Evolutionary conservation across 1,140 invertebrate genomes (phyloP).

Genomic region (Idris sp.): DNA sequence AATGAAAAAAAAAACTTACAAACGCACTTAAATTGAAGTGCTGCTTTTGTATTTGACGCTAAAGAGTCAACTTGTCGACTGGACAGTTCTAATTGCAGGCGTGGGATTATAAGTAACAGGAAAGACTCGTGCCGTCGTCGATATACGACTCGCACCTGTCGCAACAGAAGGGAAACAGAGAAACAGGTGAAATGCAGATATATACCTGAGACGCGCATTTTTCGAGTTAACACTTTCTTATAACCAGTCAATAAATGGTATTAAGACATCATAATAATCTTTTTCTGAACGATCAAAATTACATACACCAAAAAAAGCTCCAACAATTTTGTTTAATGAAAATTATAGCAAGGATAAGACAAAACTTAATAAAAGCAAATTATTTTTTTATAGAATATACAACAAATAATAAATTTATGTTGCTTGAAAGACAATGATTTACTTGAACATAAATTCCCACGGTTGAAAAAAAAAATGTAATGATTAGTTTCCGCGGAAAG

Average conservation of each 20-base stretch:
- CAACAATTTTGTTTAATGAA: no score
- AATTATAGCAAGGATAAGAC: no score
- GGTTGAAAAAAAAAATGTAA: slow-evolving; percentile 34
- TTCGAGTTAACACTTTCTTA: slow-evolving; percentile 69
- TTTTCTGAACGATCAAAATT: no score
- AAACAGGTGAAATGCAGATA: slow-evolving; percentile 75
- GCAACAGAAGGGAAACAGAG: slow-evolving; percentile 74
- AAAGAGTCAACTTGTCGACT: slow-evolving; percentile 32
- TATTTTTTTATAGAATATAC: no score
- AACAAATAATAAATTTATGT: no score
- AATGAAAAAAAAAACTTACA: slow-evolving; percentile 43
- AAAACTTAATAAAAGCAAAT: no score
- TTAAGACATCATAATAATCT: no score
- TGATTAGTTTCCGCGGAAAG: slow-evolving; percentile 43
- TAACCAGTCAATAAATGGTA: slow-evolving; percentile 31
- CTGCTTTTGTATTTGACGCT: slow-evolving; percentile 15
- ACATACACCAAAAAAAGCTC: no score
- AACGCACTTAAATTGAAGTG: slow-evolving; percentile 22
- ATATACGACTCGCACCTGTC: slow-evolving; percentile 37
- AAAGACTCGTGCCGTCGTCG: slow-evolving; percentile 40
- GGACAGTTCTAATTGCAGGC: slow-evolving; percentile 50
- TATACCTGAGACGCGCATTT: slow-evolving; percentile 63
- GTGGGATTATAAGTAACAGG: slow-evolving; percentile 47
- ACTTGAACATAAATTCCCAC: no score
- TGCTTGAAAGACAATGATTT: no score